phyloP scores from a whole-genome alignment of 1,140 invertebrate genomes.

The Papilio xuthus region DNA sequence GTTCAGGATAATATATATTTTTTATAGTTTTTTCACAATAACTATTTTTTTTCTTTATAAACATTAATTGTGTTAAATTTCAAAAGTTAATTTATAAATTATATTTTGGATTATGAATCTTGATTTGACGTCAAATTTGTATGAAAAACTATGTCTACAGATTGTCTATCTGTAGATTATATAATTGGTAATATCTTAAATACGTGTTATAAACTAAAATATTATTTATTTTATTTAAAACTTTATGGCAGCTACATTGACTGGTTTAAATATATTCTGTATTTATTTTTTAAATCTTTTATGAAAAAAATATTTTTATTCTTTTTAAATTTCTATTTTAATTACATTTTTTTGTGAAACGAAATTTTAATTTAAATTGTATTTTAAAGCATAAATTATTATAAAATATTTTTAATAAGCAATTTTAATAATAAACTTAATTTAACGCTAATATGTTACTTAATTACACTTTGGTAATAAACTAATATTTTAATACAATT shows the following conservation, averaged over 20 bases:
- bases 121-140: no score
- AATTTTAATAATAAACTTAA: conserved; percentile 46
- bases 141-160: no score
- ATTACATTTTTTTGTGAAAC: background rate
- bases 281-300: background rate
- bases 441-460: conserved; percentile 61
- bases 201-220: conserved; percentile 17
- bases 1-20: no score
- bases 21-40: no score
- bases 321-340: background rate
- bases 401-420: conserved; percentile 46
- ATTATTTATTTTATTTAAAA: conserved; percentile 40
- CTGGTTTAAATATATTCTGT: conserved; percentile 38
- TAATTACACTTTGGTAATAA: conserved; percentile 80
- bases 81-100: no score
- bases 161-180: no score
- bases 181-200: conserved; percentile 28
- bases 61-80: no score
- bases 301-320: conserved; percentile 3
- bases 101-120: no score
- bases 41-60: no score
- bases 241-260: conserved; percentile 52
- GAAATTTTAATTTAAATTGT: conserved; percentile 15
- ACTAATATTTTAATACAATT: conserved; percentile 66
- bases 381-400: conserved; percentile 37